Percentiles rank a stretch among this genome's conserved stretches.
Conservation (phyloP, 2,113 vertebrate genomes). For the Aphyosemion australe region DNA sequence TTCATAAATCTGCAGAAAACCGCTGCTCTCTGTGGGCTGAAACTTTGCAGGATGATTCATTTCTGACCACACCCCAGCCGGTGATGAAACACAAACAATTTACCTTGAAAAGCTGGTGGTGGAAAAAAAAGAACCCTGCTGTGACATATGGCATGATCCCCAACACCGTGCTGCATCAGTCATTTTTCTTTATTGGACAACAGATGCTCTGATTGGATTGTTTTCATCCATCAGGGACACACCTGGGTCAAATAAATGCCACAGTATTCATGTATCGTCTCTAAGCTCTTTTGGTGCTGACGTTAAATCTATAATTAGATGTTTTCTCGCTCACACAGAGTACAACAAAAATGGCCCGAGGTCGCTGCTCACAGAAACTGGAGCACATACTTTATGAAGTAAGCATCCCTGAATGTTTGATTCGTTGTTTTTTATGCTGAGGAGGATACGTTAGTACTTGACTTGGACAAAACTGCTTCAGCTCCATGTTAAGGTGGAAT, state of each 20-base stretch:
- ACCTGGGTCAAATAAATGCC: not conserved
- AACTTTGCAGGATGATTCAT: conserved; percentile 34
- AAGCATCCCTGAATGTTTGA: conserved; percentile 20
- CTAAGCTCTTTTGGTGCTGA: not conserved
- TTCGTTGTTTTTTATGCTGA: conserved; percentile 19
- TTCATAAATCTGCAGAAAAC: conserved; percentile 8
- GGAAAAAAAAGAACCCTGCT: conserved; percentile 17
- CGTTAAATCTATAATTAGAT: conserved; percentile 10
- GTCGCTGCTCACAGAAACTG: conserved; percentile 17
- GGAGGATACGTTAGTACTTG: conserved; percentile 13
- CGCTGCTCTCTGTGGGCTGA: conserved; percentile 30
- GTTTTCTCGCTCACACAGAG: conserved; percentile 21
- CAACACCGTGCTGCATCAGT: not conserved
- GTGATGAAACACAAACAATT: conserved; percentile 15
- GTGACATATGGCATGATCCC: conserved; percentile 12
- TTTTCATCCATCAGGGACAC: not conserved
- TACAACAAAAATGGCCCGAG: conserved; percentile 28
- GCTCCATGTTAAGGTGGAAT: conserved; percentile 21
- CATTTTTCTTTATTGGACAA: not conserved
- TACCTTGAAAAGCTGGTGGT: conserved; percentile 15
- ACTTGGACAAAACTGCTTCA: conserved; percentile 6
- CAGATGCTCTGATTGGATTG: not conserved
- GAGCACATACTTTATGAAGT: conserved; percentile 15
- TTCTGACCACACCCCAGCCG: conserved; percentile 47
- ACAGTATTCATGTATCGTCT: not conserved